Evolutionary conservation across 2,888 invertebrate genomes (phyloP), one percentile per base, ranked within the genome.

Genomic region (Apeira syringaria): DNA sequence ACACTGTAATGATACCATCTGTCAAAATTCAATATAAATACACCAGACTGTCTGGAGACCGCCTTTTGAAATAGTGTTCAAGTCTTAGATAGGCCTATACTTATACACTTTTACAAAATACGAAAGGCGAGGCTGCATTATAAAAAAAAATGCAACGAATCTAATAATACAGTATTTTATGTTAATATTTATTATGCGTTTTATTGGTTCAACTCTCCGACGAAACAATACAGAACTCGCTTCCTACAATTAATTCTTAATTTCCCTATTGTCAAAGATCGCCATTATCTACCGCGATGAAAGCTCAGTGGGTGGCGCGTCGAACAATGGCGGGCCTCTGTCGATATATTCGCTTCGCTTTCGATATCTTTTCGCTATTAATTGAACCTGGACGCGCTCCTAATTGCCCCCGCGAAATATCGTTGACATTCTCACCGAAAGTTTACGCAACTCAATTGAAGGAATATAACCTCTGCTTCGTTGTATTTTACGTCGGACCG

Each of bases 401-500:
- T 80, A 80, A 80, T 77, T 79, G 78, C 71, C 59, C 39, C 52
- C 55, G 59, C 71, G 59, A 73, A 75, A 77, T 74, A 78, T 71
- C 56, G 71, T 60, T 68, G 74, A 74, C 73, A 63, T 39, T 24
- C 34, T 29, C 39, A 45, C 45, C 22, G 26, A 29, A 15, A 20
- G 39, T 30, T 12, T 30, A 15, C 22, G 39, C 45, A 12, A 36
- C 45, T 39, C 35, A 24, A 40, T 40, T 24, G 27, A 25, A 29
- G 38, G 45, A 45, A 39, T 39, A 34, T 46, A 31, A 17, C 25
- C n/a, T 12, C 36, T 43, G 35, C 17, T 10, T 15, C 30, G 41
- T 30, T 22, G 18, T 39, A 35, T 35, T 28, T 35, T 46, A 46
- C 38, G 45, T 34, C 30, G 31, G 33, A 48, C 55, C 50, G 33